Base-by-base conservation (phyloP, 2,797 vertebrate species). In the Anas bahamensis region DNA sequence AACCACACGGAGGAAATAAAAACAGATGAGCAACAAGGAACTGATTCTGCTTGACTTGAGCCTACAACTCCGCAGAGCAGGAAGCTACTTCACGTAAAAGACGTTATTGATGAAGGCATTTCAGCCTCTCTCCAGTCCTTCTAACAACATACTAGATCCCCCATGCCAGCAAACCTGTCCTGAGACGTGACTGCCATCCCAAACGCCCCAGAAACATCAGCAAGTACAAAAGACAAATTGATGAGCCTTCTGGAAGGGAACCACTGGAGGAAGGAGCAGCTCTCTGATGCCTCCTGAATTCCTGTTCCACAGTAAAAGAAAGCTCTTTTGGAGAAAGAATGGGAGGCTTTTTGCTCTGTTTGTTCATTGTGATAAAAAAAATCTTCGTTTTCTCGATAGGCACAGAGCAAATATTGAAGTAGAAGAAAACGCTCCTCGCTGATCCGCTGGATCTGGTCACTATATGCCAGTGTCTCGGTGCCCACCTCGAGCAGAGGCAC, bases 11-110 rank as follows among this genome's bases (percentile, higher is more conserved):
- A 97, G 77, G 83, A 93, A 96, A 95, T 84, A 92, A 95, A 96
- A 96, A 95, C 69, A 89, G 87, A 86, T 84, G 60, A 95, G 95
- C 86, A 95, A 95, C 88, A 88, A 97, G 64, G 64, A 87, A 83
- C 70, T 94, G 92, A 94, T 96, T 95, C 88, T 95, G 22, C 83
- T 88, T 93, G 83, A 95, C 64, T 97, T 3, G 1, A 92, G 53
- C 53, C 71, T 85, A 73, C 48, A 46, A 84, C 85, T 86, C 76
- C 52, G 53, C 6, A 4, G 68, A 93, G 77, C 94, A 96, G 94
- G 93, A 97, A 97, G 89, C 83, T 88, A 31, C 92, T 91, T 89
- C 69, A 55, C 35, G n/a, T 96, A 88, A 95, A 97, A 97, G 95
- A 81, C 19, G 5, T 91, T 95, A 97, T 96, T 97, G 92, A 95